Evolutionary conservation across 2,113 vertebrate species (phyloP).

Genomic region (Phyllostomus discolor): DNA sequence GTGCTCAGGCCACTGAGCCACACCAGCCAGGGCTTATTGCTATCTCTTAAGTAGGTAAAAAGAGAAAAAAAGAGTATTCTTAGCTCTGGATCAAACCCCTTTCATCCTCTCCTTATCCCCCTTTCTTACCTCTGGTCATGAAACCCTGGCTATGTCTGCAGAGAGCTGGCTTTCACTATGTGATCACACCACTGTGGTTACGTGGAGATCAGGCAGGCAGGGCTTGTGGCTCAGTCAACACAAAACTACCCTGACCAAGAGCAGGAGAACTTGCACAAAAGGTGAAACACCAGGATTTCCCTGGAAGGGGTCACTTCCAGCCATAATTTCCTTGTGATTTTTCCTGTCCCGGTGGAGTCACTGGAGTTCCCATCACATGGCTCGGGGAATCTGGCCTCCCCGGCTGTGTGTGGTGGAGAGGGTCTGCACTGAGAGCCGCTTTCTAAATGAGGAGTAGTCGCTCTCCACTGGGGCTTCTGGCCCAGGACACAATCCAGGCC

Average conservation of each 20-base stretch:
- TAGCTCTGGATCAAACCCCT: background rate
- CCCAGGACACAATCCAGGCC: background rate
- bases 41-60: background rate
- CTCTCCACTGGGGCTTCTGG: background rate
- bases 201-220: background rate
- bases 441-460: background rate
- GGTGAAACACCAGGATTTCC: background rate
- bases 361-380: background rate
- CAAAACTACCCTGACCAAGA: background rate
- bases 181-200: too few species aligned
- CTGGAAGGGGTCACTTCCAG: background rate
- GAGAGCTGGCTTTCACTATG: background rate
- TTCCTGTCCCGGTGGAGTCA: background rate
- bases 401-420: background rate
- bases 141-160: background rate
- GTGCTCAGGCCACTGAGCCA: too few species aligned
- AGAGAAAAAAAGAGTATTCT: background rate
- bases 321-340: background rate
- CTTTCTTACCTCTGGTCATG: background rate
- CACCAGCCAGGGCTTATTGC: background rate
- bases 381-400: background rate
- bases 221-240: background rate
- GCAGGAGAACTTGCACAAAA: background rate
- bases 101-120: accelerated
- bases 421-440: background rate